Evolutionary conservation across 1,140 invertebrate genomes (phyloP), one percentile per base, ranked within the genome.

Genomic region (Drosophila auraria): DNA sequence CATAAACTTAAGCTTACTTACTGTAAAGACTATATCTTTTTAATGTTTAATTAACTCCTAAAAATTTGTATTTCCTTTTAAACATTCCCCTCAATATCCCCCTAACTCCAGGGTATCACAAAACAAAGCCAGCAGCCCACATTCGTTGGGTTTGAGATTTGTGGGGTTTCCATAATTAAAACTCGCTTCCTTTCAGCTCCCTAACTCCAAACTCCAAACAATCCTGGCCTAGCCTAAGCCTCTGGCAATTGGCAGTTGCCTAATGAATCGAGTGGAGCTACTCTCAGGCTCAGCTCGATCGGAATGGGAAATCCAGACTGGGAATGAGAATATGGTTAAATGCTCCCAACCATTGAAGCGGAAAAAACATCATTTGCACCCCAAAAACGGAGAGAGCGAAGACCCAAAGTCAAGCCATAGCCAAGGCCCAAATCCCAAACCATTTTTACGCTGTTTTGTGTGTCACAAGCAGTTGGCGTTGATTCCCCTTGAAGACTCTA

Each of bases 281-380:
- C 36, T 12, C 12, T 17, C n/a, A 30, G 56, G 20, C 56, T 44
- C 2, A 2, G 44, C 38, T 59, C 40, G 69, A 73, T 73, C 66
- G 54, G 54, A 73, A 53, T 61, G 47, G 68, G 70, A 30, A 72
- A 25, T 38, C 27, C 14, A n/a, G 3, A 44, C 12, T 56, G 30
- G 20, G 8, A 63, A 20, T 23, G 11, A 15, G 17, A 51, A n/a
- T 42, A n/a, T 42, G 59, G 38, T 33, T 14, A 25, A 38, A 27
- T 33, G 57, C 25, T 23, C 23, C 25, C 68, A 8, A 11, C 33
- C 74, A 82, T 25, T 87, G 44, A 47, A 60, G 65, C 83, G 64
- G 69, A 79, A 87, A 81, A 82, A 86, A 51, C 68, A 86, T 56
- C 74, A 65, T 82, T 78, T 73, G 50, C 68, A 86, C 72, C 56